Base-by-base conservation (phyloP, 1,140 invertebrate genomes). In the Apolygus lucorum region DNA sequence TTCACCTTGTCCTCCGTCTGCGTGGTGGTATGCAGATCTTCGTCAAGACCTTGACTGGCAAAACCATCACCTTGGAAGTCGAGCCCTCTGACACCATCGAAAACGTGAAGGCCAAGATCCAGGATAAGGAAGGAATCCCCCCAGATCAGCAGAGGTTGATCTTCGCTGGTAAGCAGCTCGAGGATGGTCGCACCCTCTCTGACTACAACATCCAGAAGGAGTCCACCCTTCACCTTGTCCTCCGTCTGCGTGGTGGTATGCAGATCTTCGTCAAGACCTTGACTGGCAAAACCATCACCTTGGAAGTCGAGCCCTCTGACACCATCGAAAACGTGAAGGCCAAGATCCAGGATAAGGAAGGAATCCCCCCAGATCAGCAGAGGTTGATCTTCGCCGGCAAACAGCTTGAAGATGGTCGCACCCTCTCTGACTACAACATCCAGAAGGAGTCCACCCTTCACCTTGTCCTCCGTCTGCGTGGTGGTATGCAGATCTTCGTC, bases 1-100 rank as follows among this genome's bases (percentile, higher is more conserved):
- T 91, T 0, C 89, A 91, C 74, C 79, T 92, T 69, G 90, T 91
- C 0, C 77, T 90, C 0, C 79, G 87, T 71, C 78, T 88, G 1
- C 78, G 87, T 79, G 80, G 89, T 78, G 83, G 89, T 74, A 93
- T 83, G 88, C 89, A 83, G 81, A 91, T 91, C 76, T 92, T 92
- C 78, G 90, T 92, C 2, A 92, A 91, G 80, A 92, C 89, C 73
- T 81, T 92, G 4, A 92, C 90, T 75, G 91, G 90, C 72, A 93
- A 93, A 79, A 93, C 91, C 74, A 93, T 91, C 78, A 92, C 90
- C 72, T 84, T 91, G 22, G 88, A 89, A 77, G 88, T 90, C 4
- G 87, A 90, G 75, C 81, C 87, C 0, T 88, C 85, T 22, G 89
- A 91, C 75, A 88, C 86, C 0, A 89, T 89, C 75, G 87, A 90